A percentile compares a stretch with the other conserved stretches of the same genome.
Conservation (phyloP, 2,888 invertebrate species). For the Conistra vaccinii region DNA sequence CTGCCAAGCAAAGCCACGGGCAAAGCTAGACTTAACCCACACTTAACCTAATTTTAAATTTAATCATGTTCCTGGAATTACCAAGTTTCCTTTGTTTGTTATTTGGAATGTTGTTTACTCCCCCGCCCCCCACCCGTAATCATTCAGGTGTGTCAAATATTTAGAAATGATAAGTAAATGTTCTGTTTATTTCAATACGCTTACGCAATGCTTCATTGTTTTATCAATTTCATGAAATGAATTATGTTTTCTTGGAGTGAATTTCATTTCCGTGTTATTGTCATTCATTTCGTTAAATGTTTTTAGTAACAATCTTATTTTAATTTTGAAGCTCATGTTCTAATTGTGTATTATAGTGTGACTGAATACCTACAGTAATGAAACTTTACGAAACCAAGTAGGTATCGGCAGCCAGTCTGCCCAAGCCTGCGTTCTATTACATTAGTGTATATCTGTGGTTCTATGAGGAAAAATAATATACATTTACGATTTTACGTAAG, state of each 20-base stretch:
- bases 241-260: slow-evolving; percentile 45
- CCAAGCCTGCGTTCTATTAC: background rate
- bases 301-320: slow-evolving; percentile 27
- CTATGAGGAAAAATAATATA: background rate
- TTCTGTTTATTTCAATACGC: slow-evolving; percentile 40
- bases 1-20: background rate
- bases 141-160: slow-evolving; percentile 37
- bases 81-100: slow-evolving; percentile 25
- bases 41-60: background rate
- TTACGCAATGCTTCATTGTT: slow-evolving; percentile 53
- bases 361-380: background rate
- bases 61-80: slow-evolving; percentile 14
- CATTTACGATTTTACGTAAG: background rate
- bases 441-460: no score
- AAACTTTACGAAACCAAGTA: background rate
- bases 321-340: slow-evolving; percentile 10
- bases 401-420: background rate
- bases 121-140: slow-evolving; percentile 16
- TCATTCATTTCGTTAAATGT: slow-evolving; percentile 35
- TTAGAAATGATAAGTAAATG: slow-evolving; percentile 34
- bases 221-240: slow-evolving; percentile 36
- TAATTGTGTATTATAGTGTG: slow-evolving; percentile 12
- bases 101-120: slow-evolving; percentile 30
- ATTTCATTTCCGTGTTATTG: slow-evolving; percentile 48
- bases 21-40: background rate